Conservation (phyloP, 2,797 vertebrate species). For the Sebastes variabilis region DNA sequence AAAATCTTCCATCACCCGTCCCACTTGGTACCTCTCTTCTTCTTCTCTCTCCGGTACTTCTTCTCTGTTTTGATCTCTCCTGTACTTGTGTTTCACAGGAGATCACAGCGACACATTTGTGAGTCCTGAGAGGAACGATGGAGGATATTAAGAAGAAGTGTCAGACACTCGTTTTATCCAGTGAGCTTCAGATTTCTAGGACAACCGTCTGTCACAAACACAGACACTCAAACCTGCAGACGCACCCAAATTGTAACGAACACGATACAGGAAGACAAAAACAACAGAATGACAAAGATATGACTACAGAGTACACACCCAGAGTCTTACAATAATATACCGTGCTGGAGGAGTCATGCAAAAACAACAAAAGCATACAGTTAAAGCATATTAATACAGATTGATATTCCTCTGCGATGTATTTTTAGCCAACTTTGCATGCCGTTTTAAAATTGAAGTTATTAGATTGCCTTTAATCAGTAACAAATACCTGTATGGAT, state of each 20-base stretch:
- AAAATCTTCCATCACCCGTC: not conserved
- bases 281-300: not conserved
- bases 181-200: not conserved
- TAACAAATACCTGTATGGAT: not conserved
- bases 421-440: not conserved
- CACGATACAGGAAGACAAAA: not conserved
- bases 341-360: not conserved
- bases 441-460: not conserved
- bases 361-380: not conserved
- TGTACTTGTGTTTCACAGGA: constrained; percentile 57
- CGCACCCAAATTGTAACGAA: not conserved
- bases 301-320: not conserved
- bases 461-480: not conserved
- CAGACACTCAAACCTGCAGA: not conserved
- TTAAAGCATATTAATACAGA: not conserved
- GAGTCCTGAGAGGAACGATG: constrained; percentile 32
- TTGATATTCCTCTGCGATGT: not conserved
- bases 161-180: constrained; percentile 15
- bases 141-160: constrained; percentile 11
- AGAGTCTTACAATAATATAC: not conserved
- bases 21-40: not conserved
- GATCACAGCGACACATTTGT: constrained; percentile 58
- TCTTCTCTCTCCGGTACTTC: not conserved
- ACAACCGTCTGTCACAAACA: not conserved
- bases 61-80: constrained; percentile 4